Percentiles rank a stretch among this genome's conserved stretches.
phyloP scores from a whole-genome alignment of 2,113 vertebrate species.

The Microcebus murinus region DNA sequence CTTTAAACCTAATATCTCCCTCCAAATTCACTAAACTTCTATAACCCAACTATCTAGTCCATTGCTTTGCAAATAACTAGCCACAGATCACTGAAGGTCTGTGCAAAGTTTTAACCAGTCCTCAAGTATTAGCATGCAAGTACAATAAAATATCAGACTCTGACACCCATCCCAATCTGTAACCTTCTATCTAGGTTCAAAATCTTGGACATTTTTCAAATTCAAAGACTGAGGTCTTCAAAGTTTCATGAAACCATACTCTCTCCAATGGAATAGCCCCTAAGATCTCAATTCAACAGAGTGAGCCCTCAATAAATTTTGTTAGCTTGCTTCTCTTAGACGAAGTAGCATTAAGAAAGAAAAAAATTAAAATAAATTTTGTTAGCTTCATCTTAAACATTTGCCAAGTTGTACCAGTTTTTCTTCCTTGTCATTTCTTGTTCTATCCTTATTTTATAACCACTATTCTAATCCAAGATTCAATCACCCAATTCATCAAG shows the following conservation, averaged over 20 bases:
- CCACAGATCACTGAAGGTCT: not conserved
- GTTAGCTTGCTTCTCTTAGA: not conserved
- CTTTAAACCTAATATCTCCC: conserved; percentile 31
- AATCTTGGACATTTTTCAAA: conserved; percentile 46
- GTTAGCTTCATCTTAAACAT: conserved; percentile 37
- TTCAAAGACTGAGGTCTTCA: conserved; percentile 16
- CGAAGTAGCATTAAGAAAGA: too few species aligned
- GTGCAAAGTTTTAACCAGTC: conserved; percentile 11
- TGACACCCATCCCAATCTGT: not conserved
- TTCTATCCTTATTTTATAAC: conserved; percentile 34
- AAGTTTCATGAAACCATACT: conserved; percentile 43
- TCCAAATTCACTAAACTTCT: conserved; percentile 43
- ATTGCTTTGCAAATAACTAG: not conserved
- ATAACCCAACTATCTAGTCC: not conserved
- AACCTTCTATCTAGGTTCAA: conserved; percentile 40
- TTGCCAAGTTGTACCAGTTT: conserved; percentile 26
- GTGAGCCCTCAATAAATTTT: conserved; percentile 9
- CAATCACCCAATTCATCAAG: not conserved
- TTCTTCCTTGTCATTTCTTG: conserved; percentile 6
- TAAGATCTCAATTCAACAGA: conserved; percentile 31
- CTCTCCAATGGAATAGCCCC: not conserved
- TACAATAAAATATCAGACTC: not conserved
- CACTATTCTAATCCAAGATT: not conserved
- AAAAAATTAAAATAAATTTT: conserved; percentile 1
- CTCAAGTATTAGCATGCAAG: not conserved